Evolutionary conservation across 2,113 vertebrate species (phyloP), one percentile per base, ranked within the genome.

Genomic region (Spea bombifrons): DNA sequence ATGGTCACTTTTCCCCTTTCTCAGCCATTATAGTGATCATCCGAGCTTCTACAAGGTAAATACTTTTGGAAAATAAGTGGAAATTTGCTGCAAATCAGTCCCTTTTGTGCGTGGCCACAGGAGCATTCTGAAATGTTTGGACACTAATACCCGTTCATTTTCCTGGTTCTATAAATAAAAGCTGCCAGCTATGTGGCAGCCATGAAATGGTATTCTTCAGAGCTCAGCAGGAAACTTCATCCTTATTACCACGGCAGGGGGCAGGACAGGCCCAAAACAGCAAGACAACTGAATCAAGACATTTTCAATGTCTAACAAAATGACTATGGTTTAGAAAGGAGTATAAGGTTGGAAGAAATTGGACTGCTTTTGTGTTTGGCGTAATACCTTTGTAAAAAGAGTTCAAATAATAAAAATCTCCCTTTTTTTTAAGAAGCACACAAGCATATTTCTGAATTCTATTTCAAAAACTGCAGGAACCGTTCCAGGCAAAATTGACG

Each of bases 131-230:
- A 99, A 98, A 98, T 99, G 97, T 99, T 99, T 99, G 97, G 97
- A 99, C 97, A 98, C 97, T 98, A 98, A 99, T 98, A 98, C 97
- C 97, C 96, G 96, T 98, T 99, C 97, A 98, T 98, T 98, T 98
- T 92, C 94, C 93, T 92, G 94, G 95, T 94, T 94, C 95, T 93
- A 96, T 97, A 98, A 98, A 98, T 98, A 98, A 99, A 97, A 97
- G 96, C 95, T 91, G 95, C 94, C 94, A 96, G 95, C 95, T 92
- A 94, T 91, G 94, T 94, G 93, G 95, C 95, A 90, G 94, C 94
- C 94, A 92, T 97, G 95, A 98, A 98, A 98, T 97, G 96, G 94
- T 96, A 97, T 99, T 98, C 95, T 99, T 96, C 94, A 89, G 93
- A 92, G 93, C 97, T 89, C 97, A 99, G 97, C 96, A 88, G 96